A percentile compares a stretch with the other conserved stretches of the same genome.
These are phyloP conservation scores for Caenorhabditis uteleia DNA, from an alignment of 2,888 invertebrate genomes.

Conservation along the genomic window DNA sequence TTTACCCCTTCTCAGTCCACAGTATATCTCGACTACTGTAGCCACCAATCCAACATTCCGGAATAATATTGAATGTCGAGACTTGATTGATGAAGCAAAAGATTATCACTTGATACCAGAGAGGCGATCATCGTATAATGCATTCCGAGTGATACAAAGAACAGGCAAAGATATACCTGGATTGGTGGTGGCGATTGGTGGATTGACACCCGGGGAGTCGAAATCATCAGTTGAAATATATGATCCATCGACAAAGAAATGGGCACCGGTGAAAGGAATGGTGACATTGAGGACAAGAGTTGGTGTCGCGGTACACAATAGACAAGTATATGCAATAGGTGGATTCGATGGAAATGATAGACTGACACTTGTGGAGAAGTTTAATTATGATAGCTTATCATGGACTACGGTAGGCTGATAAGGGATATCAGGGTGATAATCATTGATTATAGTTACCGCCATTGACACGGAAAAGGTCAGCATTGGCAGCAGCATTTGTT, in stretches of 20 bases:
- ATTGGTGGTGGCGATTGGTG: constrained; percentile 70
- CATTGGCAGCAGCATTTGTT: constrained; percentile 49
- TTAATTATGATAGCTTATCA: constrained; percentile 24
- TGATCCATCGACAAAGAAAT: constrained; percentile 78
- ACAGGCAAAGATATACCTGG: constrained; percentile 76
- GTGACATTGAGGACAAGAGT: constrained; percentile 81
- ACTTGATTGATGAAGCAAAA: constrained; percentile 81
- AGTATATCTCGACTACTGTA: constrained; percentile 79
- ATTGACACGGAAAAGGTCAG: constrained; percentile 59
- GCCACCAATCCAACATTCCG: constrained; percentile 73
- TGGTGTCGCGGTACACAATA: constrained; percentile 83
- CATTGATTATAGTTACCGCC: constrained; percentile 25
- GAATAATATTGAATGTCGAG: constrained; percentile 75
- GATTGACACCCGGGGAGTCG: constrained; percentile 78
- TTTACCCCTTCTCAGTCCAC: constrained; percentile 82
- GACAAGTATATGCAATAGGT: constrained; percentile 78
- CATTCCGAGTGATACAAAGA: constrained; percentile 77
- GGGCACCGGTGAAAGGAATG: constrained; percentile 82
- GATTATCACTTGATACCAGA: constrained; percentile 88
- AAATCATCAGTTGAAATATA: constrained; percentile 84
- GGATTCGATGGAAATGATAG: constrained; percentile 86
- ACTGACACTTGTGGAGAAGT: constrained; percentile 81
- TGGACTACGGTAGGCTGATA: constrained; percentile 16
- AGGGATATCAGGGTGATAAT: neutral
- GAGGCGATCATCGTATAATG: constrained; percentile 79